Base-by-base conservation (phyloP, 2,113 vertebrate species). In the Gallinago undulata region DNA sequence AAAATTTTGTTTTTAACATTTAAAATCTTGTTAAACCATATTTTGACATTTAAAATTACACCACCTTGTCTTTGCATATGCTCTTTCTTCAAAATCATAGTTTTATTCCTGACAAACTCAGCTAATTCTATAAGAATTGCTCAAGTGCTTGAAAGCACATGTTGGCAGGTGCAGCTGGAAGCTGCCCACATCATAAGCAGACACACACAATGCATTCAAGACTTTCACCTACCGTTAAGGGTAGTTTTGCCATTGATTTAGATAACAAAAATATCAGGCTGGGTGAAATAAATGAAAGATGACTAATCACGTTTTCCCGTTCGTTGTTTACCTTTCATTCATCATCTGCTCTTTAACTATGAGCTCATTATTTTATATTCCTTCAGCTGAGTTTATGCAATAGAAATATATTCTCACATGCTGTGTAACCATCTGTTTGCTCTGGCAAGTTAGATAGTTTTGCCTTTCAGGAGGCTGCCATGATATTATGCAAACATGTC, bases 301-400 rank as follows among this genome's bases (percentile, higher is more conserved):
- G 53, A 60, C 33, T 76, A 70, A 63, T 68, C 35, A 11, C 31
- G 7, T 68, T 85, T 96, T 64, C 72, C 55, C 45, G 8, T 53
- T 86, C 72, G 2, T 47, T 88, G 30, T 95, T 92, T 85, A 41
- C 55, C 77, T 90, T 94, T 68, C 39, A n/a, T 60, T 77, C 72
- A 47, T 88, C 22, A 6, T 66, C 67, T 70, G 6, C 9, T 68
- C 77, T 81, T 81, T 86, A 68, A 60, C 35, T 73, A 21, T 66
- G 68, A 90, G 45, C 68, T 95, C 76, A 62, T 86, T 96, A 73
- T 84, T 87, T 78, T 84, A 28, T 74, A 72, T 87, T 84, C 68
- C 70, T 66, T 77, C 75, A 50, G 66, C 21, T 73, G 59, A 81
- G 55, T 72, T 47, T 80, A 18, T 60, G 48, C 43, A 63, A 47